These are phyloP conservation scores for Bombus turneri DNA, from an alignment of 1,140 invertebrate genomes.

Conservation along the genomic window DNA sequence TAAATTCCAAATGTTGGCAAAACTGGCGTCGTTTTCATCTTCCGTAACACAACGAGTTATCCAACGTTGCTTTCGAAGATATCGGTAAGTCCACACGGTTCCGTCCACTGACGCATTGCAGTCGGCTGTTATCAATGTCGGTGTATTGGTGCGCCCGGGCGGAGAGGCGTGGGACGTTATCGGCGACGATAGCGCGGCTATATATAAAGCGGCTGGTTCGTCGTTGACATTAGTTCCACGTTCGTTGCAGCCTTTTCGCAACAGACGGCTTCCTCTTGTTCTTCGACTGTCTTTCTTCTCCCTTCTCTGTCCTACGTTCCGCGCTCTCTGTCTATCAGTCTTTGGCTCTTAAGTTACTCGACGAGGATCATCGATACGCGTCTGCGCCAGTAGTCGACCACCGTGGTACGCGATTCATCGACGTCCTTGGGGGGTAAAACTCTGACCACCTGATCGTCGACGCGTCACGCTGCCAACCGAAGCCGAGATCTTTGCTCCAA, in stretches of 20 bases:
- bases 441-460: background rate
- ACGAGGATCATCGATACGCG: background rate
- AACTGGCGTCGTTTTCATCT: background rate
- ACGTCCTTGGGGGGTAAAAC: background rate
- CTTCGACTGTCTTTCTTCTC: background rate
- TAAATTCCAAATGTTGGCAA: background rate
- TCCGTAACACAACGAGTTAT: background rate
- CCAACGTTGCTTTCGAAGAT: background rate
- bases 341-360: background rate
- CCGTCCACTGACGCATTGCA: slow-evolving; percentile 26
- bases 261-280: background rate
- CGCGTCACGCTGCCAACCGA: background rate
- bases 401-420: slow-evolving; percentile 21
- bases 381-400: background rate
- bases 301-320: background rate
- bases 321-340: background rate
- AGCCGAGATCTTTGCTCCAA: background rate
- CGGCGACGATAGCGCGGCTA: slow-evolving; percentile 52
- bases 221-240: slow-evolving; percentile 58
- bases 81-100: background rate
- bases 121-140: slow-evolving; percentile 47
- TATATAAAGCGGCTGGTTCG: slow-evolving; percentile 62
- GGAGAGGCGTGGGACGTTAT: slow-evolving; percentile 13
- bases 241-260: slow-evolving; percentile 26
- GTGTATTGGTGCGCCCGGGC: slow-evolving; percentile 19